These are phyloP conservation scores for Turritopsis dohrnii DNA, from an alignment of 30 jellyfish, hydroid and myxozoan genomes.

Conservation along the genomic window DNA sequence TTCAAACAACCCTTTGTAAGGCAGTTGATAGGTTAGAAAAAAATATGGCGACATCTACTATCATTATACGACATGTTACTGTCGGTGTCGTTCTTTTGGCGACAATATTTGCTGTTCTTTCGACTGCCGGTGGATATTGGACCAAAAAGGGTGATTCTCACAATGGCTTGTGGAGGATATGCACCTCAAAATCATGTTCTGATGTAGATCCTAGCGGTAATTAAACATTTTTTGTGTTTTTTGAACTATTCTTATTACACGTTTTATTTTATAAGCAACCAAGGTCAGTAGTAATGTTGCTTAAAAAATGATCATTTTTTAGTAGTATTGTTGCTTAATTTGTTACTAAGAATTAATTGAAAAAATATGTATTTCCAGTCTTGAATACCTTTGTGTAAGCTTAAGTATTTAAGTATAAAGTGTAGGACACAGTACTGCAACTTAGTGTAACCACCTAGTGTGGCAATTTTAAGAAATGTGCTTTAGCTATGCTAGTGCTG, in stretches of 20 bases:
- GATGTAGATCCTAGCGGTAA: not conserved
- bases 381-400: too few relatives aligned
- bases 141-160: not conserved
- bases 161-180: not conserved
- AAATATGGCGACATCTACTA: not conserved
- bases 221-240: not conserved
- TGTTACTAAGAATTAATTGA: too few relatives aligned
- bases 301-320: too few relatives aligned
- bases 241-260: not conserved
- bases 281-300: not conserved
- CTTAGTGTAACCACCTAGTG: too few relatives aligned
- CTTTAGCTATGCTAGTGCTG: too few relatives aligned
- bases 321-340: too few relatives aligned
- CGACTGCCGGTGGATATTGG: constrained; percentile 8
- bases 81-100: not conserved
- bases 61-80: not conserved
- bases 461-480: too few relatives aligned
- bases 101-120: not conserved
- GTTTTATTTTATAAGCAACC: not conserved
- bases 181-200: not conserved
- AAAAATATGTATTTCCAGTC: too few relatives aligned
- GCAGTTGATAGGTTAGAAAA: too few relatives aligned
- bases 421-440: too few relatives aligned
- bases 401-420: too few relatives aligned
- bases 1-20: not conserved